Percentiles rank a stretch among this genome's conserved stretches.
Conservation (phyloP, 2,888 invertebrate genomes). For the Dynastes grantii region DNA sequence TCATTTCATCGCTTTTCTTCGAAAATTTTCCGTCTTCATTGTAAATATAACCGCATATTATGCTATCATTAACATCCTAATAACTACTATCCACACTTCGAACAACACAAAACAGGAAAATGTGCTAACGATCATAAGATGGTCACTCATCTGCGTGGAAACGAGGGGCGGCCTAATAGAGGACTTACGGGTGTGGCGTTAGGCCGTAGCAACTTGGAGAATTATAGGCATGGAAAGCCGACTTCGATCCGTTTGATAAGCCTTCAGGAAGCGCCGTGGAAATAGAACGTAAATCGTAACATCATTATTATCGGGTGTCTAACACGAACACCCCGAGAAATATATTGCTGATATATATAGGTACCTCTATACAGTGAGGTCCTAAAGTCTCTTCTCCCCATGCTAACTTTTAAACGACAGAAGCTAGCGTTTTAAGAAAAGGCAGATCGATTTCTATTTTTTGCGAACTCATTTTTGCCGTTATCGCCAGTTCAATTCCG, state of each 20-base stretch:
- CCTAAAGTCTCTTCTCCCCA: too few relatives aligned
- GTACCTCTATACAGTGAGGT: neutral
- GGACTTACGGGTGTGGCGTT: neutral
- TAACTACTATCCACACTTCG: too few relatives aligned
- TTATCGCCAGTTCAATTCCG: too few relatives aligned
- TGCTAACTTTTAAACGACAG: too few relatives aligned
- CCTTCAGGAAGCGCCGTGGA: constrained; percentile 52
- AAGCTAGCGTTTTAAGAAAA: too few relatives aligned
- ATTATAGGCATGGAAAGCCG: constrained; percentile 42
- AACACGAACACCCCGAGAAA: constrained; percentile 57
- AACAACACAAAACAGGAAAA: too few relatives aligned
- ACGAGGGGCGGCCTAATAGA: neutral
- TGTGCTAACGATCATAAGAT: neutral
- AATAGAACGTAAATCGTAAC: constrained; percentile 59
- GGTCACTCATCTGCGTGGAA: constrained; percentile 1
- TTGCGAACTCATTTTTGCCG: too few relatives aligned
- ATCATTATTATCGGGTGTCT: constrained; percentile 58
- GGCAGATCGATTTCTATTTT: too few relatives aligned
- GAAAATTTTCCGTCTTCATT: too few relatives aligned
- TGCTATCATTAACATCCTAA: too few relatives aligned
- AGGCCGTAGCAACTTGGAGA: neutral
- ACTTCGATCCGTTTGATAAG: constrained; percentile 34
- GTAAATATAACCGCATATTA: too few relatives aligned
- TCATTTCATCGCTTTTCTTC: too few relatives aligned
- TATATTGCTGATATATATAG: constrained; percentile 53